These are phyloP conservation scores for Platyrinchus mystaceus DNA, from an alignment of 2,797 vertebrate species.

Conservation along the genomic window DNA sequence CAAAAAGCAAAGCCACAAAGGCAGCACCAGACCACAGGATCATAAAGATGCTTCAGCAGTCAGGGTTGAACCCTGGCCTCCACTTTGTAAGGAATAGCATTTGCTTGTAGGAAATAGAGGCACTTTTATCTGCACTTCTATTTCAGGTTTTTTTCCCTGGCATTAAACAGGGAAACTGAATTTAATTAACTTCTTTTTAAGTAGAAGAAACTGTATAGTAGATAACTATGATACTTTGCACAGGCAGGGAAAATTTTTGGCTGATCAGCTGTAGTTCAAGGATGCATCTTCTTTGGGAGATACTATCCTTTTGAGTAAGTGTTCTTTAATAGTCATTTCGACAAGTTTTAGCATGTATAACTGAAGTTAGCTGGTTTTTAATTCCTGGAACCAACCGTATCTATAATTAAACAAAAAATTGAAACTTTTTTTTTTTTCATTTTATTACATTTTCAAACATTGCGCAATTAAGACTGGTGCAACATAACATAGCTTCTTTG, in stretches of 20 bases:
- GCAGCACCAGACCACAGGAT: not conserved
- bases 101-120: not conserved
- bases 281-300: not conserved
- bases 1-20: conserved; percentile 20
- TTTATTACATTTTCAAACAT: not conserved
- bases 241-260: not conserved
- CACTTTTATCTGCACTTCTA: not conserved
- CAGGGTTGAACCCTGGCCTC: not conserved
- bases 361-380: not conserved
- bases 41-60: not conserved
- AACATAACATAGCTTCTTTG: not conserved
- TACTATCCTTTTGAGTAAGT: not conserved
- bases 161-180: not conserved
- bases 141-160: not conserved
- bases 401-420: not conserved
- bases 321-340: not conserved
- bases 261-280: not conserved
- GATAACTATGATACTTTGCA: not conserved
- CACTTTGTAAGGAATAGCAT: not conserved
- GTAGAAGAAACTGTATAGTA: not conserved
- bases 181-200: not conserved
- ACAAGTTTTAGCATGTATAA: not conserved
- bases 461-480: not conserved
- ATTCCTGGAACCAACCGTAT: not conserved
- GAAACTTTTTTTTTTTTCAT: not conserved